Evolutionary conservation across 2,888 invertebrate genomes (phyloP).

Genomic region (Xestia xanthographa): DNA sequence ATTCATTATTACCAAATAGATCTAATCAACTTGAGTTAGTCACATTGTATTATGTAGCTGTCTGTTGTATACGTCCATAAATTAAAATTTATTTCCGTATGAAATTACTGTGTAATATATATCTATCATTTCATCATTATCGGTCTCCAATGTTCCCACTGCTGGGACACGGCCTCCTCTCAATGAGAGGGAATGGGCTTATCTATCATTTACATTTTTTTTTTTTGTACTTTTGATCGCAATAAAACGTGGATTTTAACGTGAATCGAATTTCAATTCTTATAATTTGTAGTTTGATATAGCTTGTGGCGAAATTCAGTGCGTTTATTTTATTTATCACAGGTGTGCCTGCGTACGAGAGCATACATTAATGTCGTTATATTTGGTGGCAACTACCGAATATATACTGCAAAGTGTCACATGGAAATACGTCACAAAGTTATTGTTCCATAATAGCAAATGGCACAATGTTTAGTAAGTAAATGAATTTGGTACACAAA

Average conservation of each 20-base stretch:
- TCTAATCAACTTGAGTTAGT: slow-evolving; percentile 11
- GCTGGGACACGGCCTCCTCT: no score
- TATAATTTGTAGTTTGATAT: slow-evolving; percentile 60
- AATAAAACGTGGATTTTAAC: slow-evolving; percentile 51
- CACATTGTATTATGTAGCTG: neutral
- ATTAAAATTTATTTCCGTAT: slow-evolving; percentile 10
- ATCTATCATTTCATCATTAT: no score
- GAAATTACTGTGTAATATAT: slow-evolving; percentile 34
- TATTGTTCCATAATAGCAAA: slow-evolving; percentile 40
- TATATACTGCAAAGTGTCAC: slow-evolving; percentile 7
- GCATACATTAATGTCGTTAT: slow-evolving; percentile 35
- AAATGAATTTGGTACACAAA: slow-evolving; percentile 44
- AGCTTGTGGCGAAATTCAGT: slow-evolving; percentile 46
- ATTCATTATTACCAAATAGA: slow-evolving; percentile 19
- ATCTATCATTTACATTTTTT: slow-evolving; percentile 41
- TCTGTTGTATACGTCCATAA: slow-evolving; percentile 13
- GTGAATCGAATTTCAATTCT: slow-evolving; percentile 50
- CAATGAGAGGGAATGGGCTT: no score
- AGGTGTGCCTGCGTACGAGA: slow-evolving; percentile 23
- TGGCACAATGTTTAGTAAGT: slow-evolving; percentile 33
- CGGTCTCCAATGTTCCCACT: no score
- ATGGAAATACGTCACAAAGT: slow-evolving; percentile 23
- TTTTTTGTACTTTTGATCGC: slow-evolving; percentile 42
- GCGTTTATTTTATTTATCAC: slow-evolving; percentile 51
- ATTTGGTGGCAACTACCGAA: slow-evolving; percentile 11